Evolutionary conservation across 2,797 vertebrate genomes (phyloP).

Genomic region (Hybognathus amarus): DNA sequence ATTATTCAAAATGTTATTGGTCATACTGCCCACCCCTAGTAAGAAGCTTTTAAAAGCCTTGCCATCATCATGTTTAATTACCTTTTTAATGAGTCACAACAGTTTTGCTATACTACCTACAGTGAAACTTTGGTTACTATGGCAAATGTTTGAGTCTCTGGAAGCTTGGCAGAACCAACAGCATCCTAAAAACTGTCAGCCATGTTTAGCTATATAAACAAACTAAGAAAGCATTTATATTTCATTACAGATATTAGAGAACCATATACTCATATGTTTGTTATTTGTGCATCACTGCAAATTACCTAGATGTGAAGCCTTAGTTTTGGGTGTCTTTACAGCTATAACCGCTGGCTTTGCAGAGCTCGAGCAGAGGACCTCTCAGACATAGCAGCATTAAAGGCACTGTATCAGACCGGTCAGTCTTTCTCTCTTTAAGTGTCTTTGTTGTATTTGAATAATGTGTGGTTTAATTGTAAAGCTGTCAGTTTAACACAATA

Average conservation of each 20-base stretch:
- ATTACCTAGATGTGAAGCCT: not conserved
- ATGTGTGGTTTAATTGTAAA: not conserved
- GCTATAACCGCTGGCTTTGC: conserved; percentile 95
- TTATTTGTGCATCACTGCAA: not conserved
- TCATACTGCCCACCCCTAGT: not conserved
- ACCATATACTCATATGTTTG: not conserved
- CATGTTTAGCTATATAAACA: not conserved
- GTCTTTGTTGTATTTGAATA: not conserved
- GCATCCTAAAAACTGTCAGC: not conserved
- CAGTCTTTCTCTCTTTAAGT: conserved; percentile 53
- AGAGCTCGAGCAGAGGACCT: conserved; percentile 95
- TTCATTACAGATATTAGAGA: not conserved
- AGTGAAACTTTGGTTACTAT: not conserved
- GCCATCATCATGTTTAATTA: not conserved
- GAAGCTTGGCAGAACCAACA: not conserved
- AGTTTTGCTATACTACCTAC: not conserved
- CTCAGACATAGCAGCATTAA: conserved; percentile 95
- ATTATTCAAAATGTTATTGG: not conserved
- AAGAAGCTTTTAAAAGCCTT: not conserved
- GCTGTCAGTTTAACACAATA: not conserved
- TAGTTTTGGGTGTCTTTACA: conserved; percentile 64
- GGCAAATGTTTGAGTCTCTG: not conserved
- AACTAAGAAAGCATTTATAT: not conserved
- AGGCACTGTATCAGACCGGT: conserved; percentile 98
- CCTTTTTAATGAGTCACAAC: not conserved